phyloP scores from a whole-genome alignment of 2,888 invertebrate species.

The Lysandra coridon region DNA sequence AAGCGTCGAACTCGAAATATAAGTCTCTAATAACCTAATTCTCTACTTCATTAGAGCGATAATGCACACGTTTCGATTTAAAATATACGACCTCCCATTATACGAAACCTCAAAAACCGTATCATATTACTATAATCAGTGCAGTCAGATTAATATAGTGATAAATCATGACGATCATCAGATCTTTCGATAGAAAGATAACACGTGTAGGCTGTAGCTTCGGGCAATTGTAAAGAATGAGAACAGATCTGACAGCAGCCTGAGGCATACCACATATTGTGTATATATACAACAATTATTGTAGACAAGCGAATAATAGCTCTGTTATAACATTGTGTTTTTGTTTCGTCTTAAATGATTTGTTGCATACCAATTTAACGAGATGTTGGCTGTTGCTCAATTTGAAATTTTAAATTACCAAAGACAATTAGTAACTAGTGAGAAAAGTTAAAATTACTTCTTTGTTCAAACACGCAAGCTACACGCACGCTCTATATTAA shows the following conservation, averaged over 20 bases:
- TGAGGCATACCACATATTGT: background rate
- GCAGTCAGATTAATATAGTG: background rate
- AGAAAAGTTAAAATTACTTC: background rate
- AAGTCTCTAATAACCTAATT: too few species aligned
- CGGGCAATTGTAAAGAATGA: background rate
- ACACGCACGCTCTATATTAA: background rate
- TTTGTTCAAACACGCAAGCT: background rate
- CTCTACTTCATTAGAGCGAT: too few species aligned
- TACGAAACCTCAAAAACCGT: background rate
- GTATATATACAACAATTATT: background rate
- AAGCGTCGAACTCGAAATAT: too few species aligned
- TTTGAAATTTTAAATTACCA: background rate
- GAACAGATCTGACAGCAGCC: background rate
- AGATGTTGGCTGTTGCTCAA: background rate
- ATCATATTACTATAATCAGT: background rate
- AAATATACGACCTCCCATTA: background rate
- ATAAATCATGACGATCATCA: slow-evolving; percentile 8
- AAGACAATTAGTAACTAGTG: background rate
- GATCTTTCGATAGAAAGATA: slow-evolving; percentile 8
- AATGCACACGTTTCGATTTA: too few species aligned
- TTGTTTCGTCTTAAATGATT: background rate
- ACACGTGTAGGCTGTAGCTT: background rate
- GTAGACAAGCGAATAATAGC: background rate
- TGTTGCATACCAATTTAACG: background rate
- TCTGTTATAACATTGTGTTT: background rate